Evolutionary conservation across 2,113 vertebrate species (phyloP).

Genomic region (Pitta sordida): DNA sequence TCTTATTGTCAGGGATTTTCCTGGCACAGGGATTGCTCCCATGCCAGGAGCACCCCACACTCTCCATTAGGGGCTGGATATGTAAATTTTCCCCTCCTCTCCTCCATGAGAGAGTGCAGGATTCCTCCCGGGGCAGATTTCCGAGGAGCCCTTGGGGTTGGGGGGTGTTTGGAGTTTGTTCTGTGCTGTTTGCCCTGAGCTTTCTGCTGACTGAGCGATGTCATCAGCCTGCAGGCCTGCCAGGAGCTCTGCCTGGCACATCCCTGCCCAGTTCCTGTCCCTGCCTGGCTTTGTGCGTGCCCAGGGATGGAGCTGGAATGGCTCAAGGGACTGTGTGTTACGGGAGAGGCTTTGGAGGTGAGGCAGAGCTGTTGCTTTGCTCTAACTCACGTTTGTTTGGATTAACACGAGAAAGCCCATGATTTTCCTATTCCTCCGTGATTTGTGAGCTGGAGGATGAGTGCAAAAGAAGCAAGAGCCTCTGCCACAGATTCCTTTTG

Average conservation of each 20-base stretch:
- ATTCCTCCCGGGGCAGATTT: accelerated
- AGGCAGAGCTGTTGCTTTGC: not conserved
- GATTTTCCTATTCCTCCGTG: not conserved
- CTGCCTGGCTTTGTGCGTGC: not conserved
- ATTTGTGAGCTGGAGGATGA: not conserved
- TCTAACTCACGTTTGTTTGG: accelerated
- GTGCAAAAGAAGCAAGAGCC: not conserved
- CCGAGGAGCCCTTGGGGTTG: accelerated
- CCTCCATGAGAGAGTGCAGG: not conserved
- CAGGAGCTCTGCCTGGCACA: not conserved
- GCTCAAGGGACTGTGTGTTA: not conserved
- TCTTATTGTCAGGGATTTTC: not conserved
- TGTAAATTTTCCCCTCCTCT: not conserved
- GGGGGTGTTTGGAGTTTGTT: not conserved
- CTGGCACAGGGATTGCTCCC: not conserved
- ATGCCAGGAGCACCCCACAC: accelerated
- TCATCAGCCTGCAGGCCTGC: not conserved
- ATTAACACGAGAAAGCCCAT: not conserved
- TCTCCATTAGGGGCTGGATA: not conserved
- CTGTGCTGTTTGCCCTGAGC: not conserved
- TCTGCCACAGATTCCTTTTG: not conserved
- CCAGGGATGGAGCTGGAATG: not conserved
- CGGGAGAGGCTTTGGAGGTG: not conserved
- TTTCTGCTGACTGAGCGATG: not conserved
- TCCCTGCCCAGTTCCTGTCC: not conserved